These are phyloP conservation scores for Heliconius nattereri DNA, from an alignment of 1,140 invertebrate genomes.

Conservation along the genomic window DNA sequence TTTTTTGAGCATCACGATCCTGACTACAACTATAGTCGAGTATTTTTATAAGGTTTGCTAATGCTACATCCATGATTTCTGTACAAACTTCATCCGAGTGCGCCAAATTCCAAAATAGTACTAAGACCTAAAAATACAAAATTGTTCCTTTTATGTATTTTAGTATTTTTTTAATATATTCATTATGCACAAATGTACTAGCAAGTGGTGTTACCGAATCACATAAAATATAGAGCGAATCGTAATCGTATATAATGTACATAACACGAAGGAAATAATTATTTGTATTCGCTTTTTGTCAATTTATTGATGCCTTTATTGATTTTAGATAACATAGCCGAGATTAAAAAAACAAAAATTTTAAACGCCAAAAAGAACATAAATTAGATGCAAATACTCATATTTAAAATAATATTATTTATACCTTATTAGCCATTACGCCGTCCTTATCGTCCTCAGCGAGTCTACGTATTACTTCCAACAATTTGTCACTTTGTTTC, in stretches of 20 bases:
- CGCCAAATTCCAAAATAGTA: constrained; percentile 97
- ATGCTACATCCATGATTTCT: constrained; percentile 98
- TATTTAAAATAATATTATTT: background rate
- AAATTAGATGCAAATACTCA: background rate
- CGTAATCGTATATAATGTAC: too few relatives aligned
- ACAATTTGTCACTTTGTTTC: constrained; percentile 96
- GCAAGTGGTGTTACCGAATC: too few relatives aligned
- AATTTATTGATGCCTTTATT: too few relatives aligned
- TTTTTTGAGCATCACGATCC: constrained; percentile 97
- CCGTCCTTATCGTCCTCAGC: constrained; percentile 99
- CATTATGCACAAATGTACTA: background rate
- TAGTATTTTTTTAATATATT: background rate
- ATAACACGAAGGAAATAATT: too few relatives aligned
- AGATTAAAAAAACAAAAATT: too few relatives aligned
- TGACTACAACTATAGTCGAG: constrained; percentile 98
- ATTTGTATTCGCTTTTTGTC: too few relatives aligned
- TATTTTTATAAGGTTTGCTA: constrained; percentile 98
- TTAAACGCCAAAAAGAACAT: background rate
- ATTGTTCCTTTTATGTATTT: background rate
- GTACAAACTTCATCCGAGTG: constrained; percentile 97
- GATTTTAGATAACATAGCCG: too few relatives aligned
- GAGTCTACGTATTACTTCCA: constrained; percentile 96
- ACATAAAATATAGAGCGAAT: too few relatives aligned
- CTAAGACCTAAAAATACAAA: constrained; percentile 87
- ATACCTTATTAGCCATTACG: constrained; percentile 98